Evolutionary conservation across 2,797 vertebrate genomes (phyloP).

Genomic region (Triplophysa yarkandensis): DNA sequence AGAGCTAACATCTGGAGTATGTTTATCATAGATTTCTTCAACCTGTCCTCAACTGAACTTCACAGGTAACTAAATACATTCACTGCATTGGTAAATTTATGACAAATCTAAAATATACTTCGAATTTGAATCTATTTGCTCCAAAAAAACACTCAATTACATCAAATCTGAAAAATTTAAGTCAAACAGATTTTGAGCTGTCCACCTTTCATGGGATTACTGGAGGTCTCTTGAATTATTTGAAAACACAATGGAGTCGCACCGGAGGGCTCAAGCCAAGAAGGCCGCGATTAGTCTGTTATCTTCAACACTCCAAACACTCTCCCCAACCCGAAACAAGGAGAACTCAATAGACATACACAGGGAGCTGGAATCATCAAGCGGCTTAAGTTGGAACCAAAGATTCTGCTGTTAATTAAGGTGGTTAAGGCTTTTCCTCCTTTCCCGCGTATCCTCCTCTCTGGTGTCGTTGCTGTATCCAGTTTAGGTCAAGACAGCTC

Average conservation of each 20-base stretch:
- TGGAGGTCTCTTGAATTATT: conserved; percentile 21
- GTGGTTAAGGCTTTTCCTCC: conserved; percentile 14
- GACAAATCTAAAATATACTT: conserved; percentile 7
- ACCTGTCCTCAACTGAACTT: neutral
- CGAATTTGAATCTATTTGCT: neutral
- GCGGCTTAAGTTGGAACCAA: conserved; percentile 15
- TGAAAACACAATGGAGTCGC: conserved; percentile 23
- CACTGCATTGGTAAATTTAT: conserved; percentile 6
- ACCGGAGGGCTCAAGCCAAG: conserved; percentile 9
- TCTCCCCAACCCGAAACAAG: conserved; percentile 12
- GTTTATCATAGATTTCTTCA: neutral
- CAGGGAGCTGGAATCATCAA: conserved; percentile 28
- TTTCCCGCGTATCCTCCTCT: conserved; percentile 5
- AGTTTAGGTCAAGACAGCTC: conserved; percentile 88
- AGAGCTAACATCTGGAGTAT: neutral
- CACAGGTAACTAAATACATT: conserved; percentile 15
- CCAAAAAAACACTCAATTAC: neutral
- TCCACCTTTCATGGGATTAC: conserved; percentile 24
- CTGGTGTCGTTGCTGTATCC: conserved; percentile 62
- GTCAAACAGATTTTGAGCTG: neutral
- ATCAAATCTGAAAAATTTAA: neutral
- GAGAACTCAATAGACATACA: conserved; percentile 34
- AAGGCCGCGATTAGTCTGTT: conserved; percentile 30
- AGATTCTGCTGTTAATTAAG: conserved; percentile 24
- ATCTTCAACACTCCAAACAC: conserved; percentile 42